phyloP scores from a whole-genome alignment of 2,113 vertebrate genomes.

The Scatophagus argus region DNA sequence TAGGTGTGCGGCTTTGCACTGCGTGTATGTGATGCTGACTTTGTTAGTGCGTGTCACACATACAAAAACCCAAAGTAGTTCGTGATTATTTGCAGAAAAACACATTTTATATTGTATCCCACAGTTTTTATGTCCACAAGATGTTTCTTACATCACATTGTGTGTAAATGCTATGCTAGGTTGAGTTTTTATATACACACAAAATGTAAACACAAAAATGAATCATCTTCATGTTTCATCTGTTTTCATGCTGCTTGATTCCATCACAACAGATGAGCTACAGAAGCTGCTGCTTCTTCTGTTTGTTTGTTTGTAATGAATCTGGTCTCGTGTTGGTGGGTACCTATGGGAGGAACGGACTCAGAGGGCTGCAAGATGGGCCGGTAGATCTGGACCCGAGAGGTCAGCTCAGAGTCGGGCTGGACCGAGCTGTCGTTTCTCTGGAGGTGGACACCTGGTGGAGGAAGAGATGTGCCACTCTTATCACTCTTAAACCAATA shows the following conservation, averaged over 20 bases:
- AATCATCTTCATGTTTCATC: too few species aligned
- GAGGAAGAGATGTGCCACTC: neutral
- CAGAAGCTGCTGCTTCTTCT: neutral
- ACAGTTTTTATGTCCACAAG: neutral
- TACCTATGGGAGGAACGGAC: conserved; percentile 54
- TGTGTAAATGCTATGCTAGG: neutral
- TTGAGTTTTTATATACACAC: neutral
- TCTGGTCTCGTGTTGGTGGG: neutral
- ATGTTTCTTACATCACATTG: neutral
- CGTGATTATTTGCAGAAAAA: neutral
- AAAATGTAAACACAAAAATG: too few species aligned
- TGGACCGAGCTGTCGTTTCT: neutral
- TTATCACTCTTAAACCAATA: too few species aligned
- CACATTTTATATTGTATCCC: neutral
- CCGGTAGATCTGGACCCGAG: conserved; percentile 1
- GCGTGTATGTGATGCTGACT: too few species aligned
- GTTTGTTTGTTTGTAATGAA: neutral
- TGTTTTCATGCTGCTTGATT: neutral
- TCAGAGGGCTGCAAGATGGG: conserved; percentile 66
- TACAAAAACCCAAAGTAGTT: neutral
- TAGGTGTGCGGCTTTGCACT: neutral
- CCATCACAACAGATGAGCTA: neutral
- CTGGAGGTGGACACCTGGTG: conserved; percentile 51
- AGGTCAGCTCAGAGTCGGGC: neutral
- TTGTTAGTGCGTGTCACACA: too few species aligned